Conservation (phyloP, 2,113 vertebrate genomes). For the Nibea coibor region DNA sequence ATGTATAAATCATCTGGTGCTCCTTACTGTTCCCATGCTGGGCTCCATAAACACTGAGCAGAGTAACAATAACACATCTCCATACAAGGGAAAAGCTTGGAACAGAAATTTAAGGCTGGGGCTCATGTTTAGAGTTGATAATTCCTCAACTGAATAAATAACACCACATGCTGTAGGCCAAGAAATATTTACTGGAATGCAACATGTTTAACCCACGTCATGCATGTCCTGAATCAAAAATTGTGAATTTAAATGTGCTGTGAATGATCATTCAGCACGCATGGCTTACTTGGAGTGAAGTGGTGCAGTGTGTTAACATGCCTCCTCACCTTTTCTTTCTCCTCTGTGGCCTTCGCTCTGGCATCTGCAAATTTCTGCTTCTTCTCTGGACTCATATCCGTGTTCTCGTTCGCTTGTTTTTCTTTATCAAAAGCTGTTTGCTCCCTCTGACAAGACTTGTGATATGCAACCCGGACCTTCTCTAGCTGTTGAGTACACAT, state of each 20-base stretch:
- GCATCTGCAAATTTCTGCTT: slow-evolving; percentile 80
- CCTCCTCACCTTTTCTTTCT: slow-evolving; percentile 77
- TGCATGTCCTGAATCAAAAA: slow-evolving; percentile 10
- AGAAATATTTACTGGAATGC: slow-evolving; percentile 11
- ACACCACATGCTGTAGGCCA: slow-evolving; percentile 24
- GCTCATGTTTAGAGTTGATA: slow-evolving; percentile 45
- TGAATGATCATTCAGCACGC: slow-evolving; percentile 21
- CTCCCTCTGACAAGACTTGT: slow-evolving; percentile 81
- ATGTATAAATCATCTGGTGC: slow-evolving; percentile 50
- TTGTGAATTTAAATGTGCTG: slow-evolving; percentile 1
- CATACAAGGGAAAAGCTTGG: slow-evolving; percentile 66
- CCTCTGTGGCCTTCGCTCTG: slow-evolving; percentile 74
- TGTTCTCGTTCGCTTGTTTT: slow-evolving; percentile 78
- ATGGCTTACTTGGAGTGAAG: not conserved
- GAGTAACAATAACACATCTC: slow-evolving; percentile 67
- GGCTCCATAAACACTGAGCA: slow-evolving; percentile 66
- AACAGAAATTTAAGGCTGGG: slow-evolving; percentile 35
- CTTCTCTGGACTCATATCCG: slow-evolving; percentile 77
- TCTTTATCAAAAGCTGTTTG: slow-evolving; percentile 79
- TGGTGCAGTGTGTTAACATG: slow-evolving; percentile 15
- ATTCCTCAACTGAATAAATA: slow-evolving; percentile 52
- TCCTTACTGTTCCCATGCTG: slow-evolving; percentile 48
- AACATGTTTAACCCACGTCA: slow-evolving; percentile 5
- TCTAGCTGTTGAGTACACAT: slow-evolving; percentile 80
- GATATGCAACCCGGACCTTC: slow-evolving; percentile 77